Base-by-base conservation (phyloP, 2,113 vertebrate species). In the Girardinichthys multiradiatus region DNA sequence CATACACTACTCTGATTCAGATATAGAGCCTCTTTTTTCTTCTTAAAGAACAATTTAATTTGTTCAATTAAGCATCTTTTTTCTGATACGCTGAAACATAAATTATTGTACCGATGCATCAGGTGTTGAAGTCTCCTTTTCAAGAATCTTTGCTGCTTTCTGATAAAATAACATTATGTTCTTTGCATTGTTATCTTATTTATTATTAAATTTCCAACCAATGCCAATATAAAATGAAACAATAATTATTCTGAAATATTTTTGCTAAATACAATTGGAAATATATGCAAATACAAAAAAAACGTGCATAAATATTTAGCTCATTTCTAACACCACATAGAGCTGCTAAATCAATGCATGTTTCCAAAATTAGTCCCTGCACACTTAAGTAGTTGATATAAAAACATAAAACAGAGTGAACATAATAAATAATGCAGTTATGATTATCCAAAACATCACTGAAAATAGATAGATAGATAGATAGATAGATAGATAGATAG, bases 391-490 rank as follows among this genome's bases (percentile, higher is more conserved):
- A n/a, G n/a, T n/a, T n/a, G n/a, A n/a, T n/a, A n/a, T n/a, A n/a
- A n/a, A n/a, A n/a, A n/a, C 64, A 76, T 21, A 5, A 39, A 59
- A 64, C 39, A 5, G 2, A 57, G 64, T 28, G 61, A 61, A 30
- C 61, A 64, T 24, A 37, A 37, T 70, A 63, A 71, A 81, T 64
- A 11, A 27, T 27, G 17, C 57, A 60, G 51, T 45, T 42, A 33
- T 68, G 24, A 70, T 83, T 79, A 85, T 84, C 60, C 80, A 73
- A 70, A 14, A 14, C 14, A 83, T 48, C 42, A 77, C n/a, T n/a
- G n/a, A n/a, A n/a, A 14, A 48, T 48, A 33, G 60, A 33, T 13
- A 35, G 28, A 15, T 27, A 29, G 28, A 27, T 27, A 14, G 24
- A 35, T 24, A 21, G 24, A 24, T 64, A n/a, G 61, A 35, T 14